These are phyloP conservation scores for Heliothis virescens DNA, from an alignment of 1,140 invertebrate genomes.

Conservation along the genomic window DNA sequence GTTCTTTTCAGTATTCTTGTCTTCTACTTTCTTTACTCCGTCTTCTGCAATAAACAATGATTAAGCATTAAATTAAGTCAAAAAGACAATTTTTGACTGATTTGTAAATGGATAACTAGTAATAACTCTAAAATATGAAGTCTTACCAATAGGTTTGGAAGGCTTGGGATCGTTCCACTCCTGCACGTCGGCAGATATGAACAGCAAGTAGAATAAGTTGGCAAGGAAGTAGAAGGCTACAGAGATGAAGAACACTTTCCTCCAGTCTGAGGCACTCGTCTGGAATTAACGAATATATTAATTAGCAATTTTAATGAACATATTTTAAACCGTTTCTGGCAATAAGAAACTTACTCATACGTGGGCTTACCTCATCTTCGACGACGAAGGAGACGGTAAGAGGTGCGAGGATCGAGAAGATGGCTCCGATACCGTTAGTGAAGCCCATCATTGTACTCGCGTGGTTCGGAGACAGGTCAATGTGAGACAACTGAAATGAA, in stretches of 20 bases:
- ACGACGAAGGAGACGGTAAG: constrained; percentile 57
- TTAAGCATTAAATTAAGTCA: neutral
- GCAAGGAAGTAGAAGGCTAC: constrained; percentile 89
- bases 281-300: constrained; percentile 59
- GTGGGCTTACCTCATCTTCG: constrained; percentile 54
- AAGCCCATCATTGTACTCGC: constrained; percentile 90
- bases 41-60: constrained; percentile 23
- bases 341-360: too few species aligned
- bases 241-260: constrained; percentile 91
- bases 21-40: constrained; percentile 27
- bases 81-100: too few species aligned
- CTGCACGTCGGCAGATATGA: constrained; percentile 88
- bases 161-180: constrained; percentile 88
- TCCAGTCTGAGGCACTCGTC: constrained; percentile 88
- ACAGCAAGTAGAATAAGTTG: constrained; percentile 90
- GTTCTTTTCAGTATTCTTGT: neutral
- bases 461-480: constrained; percentile 90
- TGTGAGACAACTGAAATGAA: constrained; percentile 86
- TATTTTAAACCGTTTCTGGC: too few species aligned
- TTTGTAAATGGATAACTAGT: too few species aligned
- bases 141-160: constrained; percentile 63
- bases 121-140: neutral
- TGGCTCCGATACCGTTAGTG: constrained; percentile 89
- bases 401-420: constrained; percentile 74
- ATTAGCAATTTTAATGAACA: neutral